phyloP scores from a whole-genome alignment of 2,797 vertebrate genomes.

The Antennarius maculatus region DNA sequence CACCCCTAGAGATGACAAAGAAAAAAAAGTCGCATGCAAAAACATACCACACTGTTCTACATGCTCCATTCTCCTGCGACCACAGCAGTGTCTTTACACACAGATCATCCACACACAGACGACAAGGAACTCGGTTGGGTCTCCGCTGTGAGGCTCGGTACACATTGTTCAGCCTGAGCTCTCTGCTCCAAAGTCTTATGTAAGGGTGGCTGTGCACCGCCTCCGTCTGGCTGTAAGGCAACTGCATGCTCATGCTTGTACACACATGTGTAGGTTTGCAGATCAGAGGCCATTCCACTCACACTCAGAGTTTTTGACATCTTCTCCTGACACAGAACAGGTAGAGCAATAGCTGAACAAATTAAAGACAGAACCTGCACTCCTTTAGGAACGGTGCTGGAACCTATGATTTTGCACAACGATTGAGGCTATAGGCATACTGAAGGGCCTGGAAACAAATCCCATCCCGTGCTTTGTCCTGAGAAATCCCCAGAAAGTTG shows the following conservation, averaged over 20 bases:
- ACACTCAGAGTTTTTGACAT: background rate
- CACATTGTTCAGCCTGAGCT: constrained; percentile 43
- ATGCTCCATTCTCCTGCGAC: constrained; percentile 32
- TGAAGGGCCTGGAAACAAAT: constrained; percentile 19
- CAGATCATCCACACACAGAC: background rate
- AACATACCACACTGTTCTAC: constrained; percentile 31
- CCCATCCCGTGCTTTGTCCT: constrained; percentile 20
- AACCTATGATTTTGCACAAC: constrained; percentile 14
- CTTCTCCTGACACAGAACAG: background rate
- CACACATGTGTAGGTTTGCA: constrained; percentile 7
- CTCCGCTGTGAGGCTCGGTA: constrained; percentile 22
- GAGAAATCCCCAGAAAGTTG: constrained; percentile 33
- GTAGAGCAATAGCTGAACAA: background rate
- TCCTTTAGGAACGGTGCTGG: background rate
- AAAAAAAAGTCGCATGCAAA: background rate
- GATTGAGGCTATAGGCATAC: background rate
- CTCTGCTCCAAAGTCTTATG: constrained; percentile 48
- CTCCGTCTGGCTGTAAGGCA: constrained; percentile 24
- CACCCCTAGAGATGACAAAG: background rate
- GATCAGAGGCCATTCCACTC: background rate
- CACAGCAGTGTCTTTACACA: constrained; percentile 8
- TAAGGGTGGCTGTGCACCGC: constrained; percentile 43
- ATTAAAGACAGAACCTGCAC: background rate
- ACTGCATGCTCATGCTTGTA: background rate
- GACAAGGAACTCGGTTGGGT: constrained; percentile 18